These are phyloP conservation scores for Andricus curvator DNA, from an alignment of 2,888 invertebrate species.

Conservation along the genomic window DNA sequence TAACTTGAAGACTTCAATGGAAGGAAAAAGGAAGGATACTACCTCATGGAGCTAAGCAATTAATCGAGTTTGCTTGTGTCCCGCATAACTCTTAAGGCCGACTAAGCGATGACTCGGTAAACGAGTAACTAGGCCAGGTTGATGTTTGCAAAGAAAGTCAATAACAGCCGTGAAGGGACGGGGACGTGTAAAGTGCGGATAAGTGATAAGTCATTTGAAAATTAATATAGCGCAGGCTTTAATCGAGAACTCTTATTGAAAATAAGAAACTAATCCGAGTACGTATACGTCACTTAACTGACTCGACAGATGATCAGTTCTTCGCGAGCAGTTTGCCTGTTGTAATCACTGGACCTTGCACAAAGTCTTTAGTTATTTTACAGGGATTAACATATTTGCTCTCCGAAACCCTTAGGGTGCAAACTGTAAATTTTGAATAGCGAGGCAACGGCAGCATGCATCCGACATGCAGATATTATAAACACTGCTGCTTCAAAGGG, in stretches of 20 bases:
- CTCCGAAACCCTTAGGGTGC: constrained; percentile 57
- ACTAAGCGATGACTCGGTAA: constrained; percentile 54
- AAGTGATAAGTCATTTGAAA: constrained; percentile 57
- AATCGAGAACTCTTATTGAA: constrained; percentile 55
- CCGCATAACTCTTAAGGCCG: constrained; percentile 41
- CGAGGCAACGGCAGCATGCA: background rate
- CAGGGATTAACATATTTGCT: constrained; percentile 68
- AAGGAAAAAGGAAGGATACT: constrained; percentile 28
- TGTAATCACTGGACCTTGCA: constrained; percentile 62
- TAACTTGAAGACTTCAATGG: constrained; percentile 4
- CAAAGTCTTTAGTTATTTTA: constrained; percentile 66
- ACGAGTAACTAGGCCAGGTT: constrained; percentile 56
- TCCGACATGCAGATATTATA: background rate
- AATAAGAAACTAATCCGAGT: constrained; percentile 53
- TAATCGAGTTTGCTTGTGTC: constrained; percentile 33
- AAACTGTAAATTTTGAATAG: constrained; percentile 61
- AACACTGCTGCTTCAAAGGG: background rate
- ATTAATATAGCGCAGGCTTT: constrained; percentile 56
- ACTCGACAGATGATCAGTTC: constrained; percentile 45
- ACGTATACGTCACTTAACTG: constrained; percentile 53
- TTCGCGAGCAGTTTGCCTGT: constrained; percentile 50
- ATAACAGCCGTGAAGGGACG: constrained; percentile 53
- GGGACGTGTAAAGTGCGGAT: constrained; percentile 51
- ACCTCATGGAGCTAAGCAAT: constrained; percentile 37
- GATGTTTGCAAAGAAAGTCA: constrained; percentile 53